Percentiles rank a stretch among this genome's conserved stretches.
phyloP scores from a whole-genome alignment of 2,113 vertebrate genomes.

The Gymnobelideus leadbeateri region DNA sequence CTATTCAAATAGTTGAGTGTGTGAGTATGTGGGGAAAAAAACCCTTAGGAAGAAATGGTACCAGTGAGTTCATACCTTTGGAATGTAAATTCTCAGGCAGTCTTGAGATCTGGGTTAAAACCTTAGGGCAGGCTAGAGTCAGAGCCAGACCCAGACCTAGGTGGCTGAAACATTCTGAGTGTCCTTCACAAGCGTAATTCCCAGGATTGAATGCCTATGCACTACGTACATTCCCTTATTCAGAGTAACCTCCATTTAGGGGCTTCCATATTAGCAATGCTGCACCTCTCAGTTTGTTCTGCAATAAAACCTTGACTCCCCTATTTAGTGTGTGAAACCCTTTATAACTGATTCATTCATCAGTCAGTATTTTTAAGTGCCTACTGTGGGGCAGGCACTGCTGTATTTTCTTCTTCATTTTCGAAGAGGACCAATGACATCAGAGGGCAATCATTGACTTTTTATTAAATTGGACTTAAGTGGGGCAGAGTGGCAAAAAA shows the following conservation, averaged over 20 bases:
- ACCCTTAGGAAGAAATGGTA: slow-evolving; percentile 53
- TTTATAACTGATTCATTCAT: neutral
- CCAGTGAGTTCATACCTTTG: slow-evolving; percentile 50
- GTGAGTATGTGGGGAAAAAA: slow-evolving; percentile 64
- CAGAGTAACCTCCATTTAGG: neutral
- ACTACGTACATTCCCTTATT: neutral
- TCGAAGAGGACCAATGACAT: no score
- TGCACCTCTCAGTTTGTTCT: neutral
- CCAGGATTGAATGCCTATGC: neutral
- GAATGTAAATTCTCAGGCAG: slow-evolving; percentile 51
- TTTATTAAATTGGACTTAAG: no score
- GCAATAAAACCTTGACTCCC: neutral
- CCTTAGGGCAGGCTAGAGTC: slow-evolving; percentile 19
- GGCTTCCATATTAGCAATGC: neutral
- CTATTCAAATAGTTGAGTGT: slow-evolving; percentile 66
- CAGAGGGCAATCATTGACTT: no score
- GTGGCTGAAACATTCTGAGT: neutral
- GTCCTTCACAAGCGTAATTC: neutral
- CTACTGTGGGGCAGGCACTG: neutral
- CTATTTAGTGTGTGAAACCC: neutral
- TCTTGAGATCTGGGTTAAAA: slow-evolving; percentile 65
- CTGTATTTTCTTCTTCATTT: no score
- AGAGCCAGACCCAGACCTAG: neutral
- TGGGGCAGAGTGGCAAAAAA: no score
- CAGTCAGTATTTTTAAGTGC: neutral